Base-by-base conservation (phyloP, 2,888 invertebrate genomes). In the Xanthostigma xanthostigma region DNA sequence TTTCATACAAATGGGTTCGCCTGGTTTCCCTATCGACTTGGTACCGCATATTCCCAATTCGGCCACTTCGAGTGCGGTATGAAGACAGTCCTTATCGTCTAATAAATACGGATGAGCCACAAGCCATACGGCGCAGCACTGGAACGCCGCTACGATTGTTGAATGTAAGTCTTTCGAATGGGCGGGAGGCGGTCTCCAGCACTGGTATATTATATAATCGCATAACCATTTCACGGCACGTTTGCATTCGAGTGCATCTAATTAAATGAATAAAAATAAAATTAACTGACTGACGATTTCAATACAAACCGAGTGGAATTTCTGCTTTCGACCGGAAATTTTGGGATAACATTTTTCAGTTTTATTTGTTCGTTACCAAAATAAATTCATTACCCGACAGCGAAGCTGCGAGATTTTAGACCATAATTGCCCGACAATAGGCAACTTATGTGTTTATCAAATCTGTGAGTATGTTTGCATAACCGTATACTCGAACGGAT, bases 21-120 rank as follows among this genome's bases (percentile, higher is more conserved):
- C 89, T 0, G 86, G 85, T 67, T 93, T 92, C 53, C 83, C 83
- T 43, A 81, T 73, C 49, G 86, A 86, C 69, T 95, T 96, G 8
- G 90, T 83, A 12, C 98, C 98, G 0, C 96, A 95, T 49, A 98
- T 91, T 48, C 98, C 98, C 33, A 97, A 76, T 66, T 98, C 97
- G 2, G 96, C 91, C 0, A 96, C 95, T 70, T 98, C 96, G 53
- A 97, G 75, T 47, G 98, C 88, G 36, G 91, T 90, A 53, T 87
- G 84, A 37, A 97, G 75, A 62, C 93, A 94, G 62, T 92, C 93
- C 57, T 87, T 84, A 64, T 96, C 96, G 62, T 87, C 80, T 44
- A 97, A 72, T 47, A 98, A 72, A 59, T 84, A 81, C 8, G 94
- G 90, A 68, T 95, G 91, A 53, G 93, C 84, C 55, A 86, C 78